Conservation (phyloP, 1,140 invertebrate genomes). For the Venturia canescens region DNA sequence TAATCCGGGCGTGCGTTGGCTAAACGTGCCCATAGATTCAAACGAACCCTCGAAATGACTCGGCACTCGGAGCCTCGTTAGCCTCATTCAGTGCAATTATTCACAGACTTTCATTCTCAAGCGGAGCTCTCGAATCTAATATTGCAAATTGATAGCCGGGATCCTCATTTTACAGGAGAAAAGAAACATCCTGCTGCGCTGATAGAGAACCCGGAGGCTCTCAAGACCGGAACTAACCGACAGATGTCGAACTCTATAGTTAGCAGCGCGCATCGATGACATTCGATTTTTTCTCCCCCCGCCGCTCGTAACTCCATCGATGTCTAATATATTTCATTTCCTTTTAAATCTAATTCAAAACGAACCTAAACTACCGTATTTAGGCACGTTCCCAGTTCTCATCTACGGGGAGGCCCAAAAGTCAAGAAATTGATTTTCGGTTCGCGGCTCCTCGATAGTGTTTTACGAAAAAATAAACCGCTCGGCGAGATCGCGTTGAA, state of each 20-base stretch:
- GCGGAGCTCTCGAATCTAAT: slow-evolving; percentile 46
- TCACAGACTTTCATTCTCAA: slow-evolving; percentile 67
- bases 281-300: slow-evolving; percentile 13
- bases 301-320: not conserved
- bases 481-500: too few relatives aligned
- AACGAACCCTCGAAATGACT: slow-evolving; percentile 52
- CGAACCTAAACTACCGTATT: not conserved
- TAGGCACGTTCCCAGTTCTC: too few relatives aligned
- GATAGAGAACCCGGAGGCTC: slow-evolving; percentile 42
- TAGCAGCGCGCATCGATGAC: slow-evolving; percentile 55
- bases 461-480: too few relatives aligned
- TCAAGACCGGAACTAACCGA: slow-evolving; percentile 70
- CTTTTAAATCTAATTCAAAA: not conserved
- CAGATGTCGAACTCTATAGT: slow-evolving; percentile 72
- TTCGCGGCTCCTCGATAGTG: too few relatives aligned
- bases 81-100: slow-evolving; percentile 74
- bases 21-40: slow-evolving; percentile 11
- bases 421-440: too few relatives aligned
- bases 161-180: slow-evolving; percentile 46
- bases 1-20: slow-evolving; percentile 45
- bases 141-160: slow-evolving; percentile 54
- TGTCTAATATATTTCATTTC: slow-evolving; percentile 3
- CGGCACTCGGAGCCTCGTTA: slow-evolving; percentile 72
- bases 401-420: too few relatives aligned
- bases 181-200: too few relatives aligned